These are phyloP conservation scores for Saccostrea echinata DNA, from an alignment of 1,140 invertebrate genomes.

Conservation along the genomic window DNA sequence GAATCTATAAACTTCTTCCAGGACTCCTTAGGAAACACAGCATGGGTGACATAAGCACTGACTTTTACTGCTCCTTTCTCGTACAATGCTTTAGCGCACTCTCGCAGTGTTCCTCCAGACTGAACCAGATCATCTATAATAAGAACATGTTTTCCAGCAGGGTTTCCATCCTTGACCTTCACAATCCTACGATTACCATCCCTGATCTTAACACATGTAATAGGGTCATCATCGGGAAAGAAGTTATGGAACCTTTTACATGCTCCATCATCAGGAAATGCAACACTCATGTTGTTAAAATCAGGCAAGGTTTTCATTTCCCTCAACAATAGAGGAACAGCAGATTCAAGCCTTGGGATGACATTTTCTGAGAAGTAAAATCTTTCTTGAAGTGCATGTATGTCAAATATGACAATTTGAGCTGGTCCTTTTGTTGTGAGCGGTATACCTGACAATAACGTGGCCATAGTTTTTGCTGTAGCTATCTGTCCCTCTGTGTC, in stretches of 20 bases:
- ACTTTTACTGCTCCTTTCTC: constrained; percentile 73
- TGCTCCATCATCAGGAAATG: constrained; percentile 80
- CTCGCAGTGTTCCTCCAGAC: constrained; percentile 78
- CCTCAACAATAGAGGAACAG: constrained; percentile 74
- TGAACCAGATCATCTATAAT: constrained; percentile 80
- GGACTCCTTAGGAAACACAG: constrained; percentile 79
- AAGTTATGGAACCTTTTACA: constrained; percentile 77
- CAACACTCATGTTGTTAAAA: constrained; percentile 69
- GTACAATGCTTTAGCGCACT: constrained; percentile 77
- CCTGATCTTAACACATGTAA: constrained; percentile 78
- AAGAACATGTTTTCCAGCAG: constrained; percentile 75
- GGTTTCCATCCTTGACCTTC: constrained; percentile 78
- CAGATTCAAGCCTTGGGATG: constrained; percentile 75
- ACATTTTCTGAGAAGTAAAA: constrained; percentile 78
- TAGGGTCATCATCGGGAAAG: constrained; percentile 70
- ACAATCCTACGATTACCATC: constrained; percentile 76
- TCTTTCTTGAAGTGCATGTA: constrained; percentile 80
- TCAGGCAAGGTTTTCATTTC: constrained; percentile 65
- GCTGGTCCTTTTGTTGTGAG: constrained; percentile 78
- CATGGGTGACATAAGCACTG: constrained; percentile 79
- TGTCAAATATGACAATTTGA: constrained; percentile 80
- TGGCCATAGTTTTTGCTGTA: constrained; percentile 80
- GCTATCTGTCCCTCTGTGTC: constrained; percentile 80
- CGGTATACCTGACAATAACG: constrained; percentile 77
- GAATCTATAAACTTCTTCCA: constrained; percentile 76